Evolutionary conservation across 2,113 vertebrate species (phyloP).

Genomic region (Rhineura floridana): DNA sequence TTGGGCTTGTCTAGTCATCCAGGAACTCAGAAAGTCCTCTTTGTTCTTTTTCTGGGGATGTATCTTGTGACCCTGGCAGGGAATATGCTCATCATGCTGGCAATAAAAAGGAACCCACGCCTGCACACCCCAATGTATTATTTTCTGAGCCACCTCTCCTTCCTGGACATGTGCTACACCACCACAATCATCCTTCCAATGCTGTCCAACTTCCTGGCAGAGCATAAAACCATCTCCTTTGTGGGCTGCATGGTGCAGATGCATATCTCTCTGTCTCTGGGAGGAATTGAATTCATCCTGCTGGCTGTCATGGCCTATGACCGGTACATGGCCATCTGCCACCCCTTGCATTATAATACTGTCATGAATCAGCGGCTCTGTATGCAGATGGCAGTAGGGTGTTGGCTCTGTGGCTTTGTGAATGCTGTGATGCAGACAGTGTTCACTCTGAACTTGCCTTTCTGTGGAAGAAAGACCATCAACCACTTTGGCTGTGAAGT

Average conservation of each 20-base stretch:
- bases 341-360: slow-evolving; percentile 37
- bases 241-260: slow-evolving; percentile 22
- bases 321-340: slow-evolving; percentile 51
- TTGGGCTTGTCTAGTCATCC: background rate
- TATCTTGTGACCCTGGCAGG: background rate
- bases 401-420: slow-evolving; percentile 50
- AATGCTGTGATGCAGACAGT: slow-evolving; percentile 45
- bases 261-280: slow-evolving; percentile 50
- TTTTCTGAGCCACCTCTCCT: slow-evolving; percentile 5
- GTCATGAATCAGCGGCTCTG: slow-evolving; percentile 46
- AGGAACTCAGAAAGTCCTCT: background rate
- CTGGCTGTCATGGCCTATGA: slow-evolving; percentile 60
- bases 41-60: background rate
- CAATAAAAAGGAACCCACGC: background rate
- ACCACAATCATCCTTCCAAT: background rate
- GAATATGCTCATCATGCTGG: background rate
- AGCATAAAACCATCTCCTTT: background rate
- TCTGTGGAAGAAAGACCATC: slow-evolving; percentile 42
- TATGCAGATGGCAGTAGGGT: slow-evolving; percentile 37
- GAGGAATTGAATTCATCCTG: slow-evolving; percentile 52
- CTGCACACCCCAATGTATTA: background rate
- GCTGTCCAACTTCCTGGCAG: background rate
- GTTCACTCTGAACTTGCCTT: slow-evolving; percentile 47
- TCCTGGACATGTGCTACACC: background rate
- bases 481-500: slow-evolving; percentile 61